Evolutionary conservation across 2,113 vertebrate species (phyloP).

Genomic region (Grammomys dolichurus): DNA sequence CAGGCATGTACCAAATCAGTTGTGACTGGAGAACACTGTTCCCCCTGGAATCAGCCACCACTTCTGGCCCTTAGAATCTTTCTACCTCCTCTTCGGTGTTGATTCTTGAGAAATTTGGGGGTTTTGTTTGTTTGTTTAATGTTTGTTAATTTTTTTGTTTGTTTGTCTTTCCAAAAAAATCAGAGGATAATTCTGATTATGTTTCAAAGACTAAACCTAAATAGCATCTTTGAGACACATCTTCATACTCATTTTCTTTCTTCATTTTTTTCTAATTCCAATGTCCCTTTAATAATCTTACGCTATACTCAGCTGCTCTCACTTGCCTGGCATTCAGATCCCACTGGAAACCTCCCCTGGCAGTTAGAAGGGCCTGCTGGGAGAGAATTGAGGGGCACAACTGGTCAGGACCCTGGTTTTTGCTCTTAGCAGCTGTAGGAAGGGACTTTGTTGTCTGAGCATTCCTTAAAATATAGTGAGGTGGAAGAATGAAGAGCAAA

Average conservation of each 20-base stretch:
- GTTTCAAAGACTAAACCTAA: slow-evolving; percentile 7
- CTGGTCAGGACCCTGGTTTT: neutral
- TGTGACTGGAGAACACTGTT: neutral
- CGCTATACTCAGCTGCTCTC: neutral
- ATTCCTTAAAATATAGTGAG: neutral
- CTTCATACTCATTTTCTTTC: neutral
- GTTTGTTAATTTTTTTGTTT: neutral
- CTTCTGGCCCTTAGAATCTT: neutral
- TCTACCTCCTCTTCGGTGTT: neutral
- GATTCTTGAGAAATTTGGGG: neutral
- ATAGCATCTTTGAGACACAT: neutral
- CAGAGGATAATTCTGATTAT: slow-evolving; percentile 17
- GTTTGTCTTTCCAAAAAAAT: neutral
- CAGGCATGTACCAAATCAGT: rapidly evolving
- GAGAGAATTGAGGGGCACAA: neutral
- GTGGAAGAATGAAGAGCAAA: neutral
- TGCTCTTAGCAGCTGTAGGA: neutral
- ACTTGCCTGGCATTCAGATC: rapidly evolving
- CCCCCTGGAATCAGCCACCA: too few species aligned
- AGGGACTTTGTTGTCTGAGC: slow-evolving; percentile 17
- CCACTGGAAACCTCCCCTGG: rapidly evolving
- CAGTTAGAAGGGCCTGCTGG: rapidly evolving
- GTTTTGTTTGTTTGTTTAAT: neutral
- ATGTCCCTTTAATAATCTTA: neutral
- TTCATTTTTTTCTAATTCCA: neutral